A percentile compares a stretch with the other conserved stretches of the same genome.
Evolutionary conservation across 2,888 invertebrate genomes (phyloP).

Genomic region (Aleiodes alternator): DNA sequence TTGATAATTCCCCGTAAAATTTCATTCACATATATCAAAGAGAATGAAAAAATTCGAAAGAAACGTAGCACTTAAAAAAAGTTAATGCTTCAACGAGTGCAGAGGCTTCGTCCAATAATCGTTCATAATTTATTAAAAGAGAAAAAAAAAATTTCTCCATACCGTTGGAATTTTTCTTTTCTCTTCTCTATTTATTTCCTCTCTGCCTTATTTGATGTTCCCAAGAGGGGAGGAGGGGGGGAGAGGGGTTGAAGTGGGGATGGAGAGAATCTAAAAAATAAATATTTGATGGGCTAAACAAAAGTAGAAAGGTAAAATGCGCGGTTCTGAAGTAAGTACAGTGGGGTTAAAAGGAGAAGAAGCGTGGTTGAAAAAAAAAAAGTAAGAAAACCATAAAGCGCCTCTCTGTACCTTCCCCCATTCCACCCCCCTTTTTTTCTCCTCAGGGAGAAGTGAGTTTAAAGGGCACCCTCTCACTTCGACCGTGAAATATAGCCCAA

Average conservation of each 20-base stretch:
- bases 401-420: slow-evolving; percentile 35
- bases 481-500: slow-evolving; percentile 34
- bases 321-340: slow-evolving; percentile 12
- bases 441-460: slow-evolving; percentile 7
- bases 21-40: too few species aligned
- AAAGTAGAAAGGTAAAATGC: slow-evolving; percentile 28
- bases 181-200: slow-evolving; percentile 7
- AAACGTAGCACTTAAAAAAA: neutral
- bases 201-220: slow-evolving; percentile 19
- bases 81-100: neutral
- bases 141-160: slow-evolving; percentile 6
- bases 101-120: slow-evolving; percentile 10
- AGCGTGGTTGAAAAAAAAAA: slow-evolving; percentile 15
- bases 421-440: slow-evolving; percentile 48
- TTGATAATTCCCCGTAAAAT: too few species aligned
- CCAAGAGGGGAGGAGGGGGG: neutral
- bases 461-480: slow-evolving; percentile 13
- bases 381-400: slow-evolving; percentile 25
- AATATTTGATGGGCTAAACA: slow-evolving; percentile 29
- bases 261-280: slow-evolving; percentile 19
- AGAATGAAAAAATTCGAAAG: too few species aligned
- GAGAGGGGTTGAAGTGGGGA: neutral
- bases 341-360: slow-evolving; percentile 1
- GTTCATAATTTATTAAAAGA: slow-evolving; percentile 28
- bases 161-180: neutral